Evolutionary conservation across 2,888 invertebrate genomes (phyloP), one percentile per base, ranked within the genome.

Genomic region (Phyllotreta striolata): DNA sequence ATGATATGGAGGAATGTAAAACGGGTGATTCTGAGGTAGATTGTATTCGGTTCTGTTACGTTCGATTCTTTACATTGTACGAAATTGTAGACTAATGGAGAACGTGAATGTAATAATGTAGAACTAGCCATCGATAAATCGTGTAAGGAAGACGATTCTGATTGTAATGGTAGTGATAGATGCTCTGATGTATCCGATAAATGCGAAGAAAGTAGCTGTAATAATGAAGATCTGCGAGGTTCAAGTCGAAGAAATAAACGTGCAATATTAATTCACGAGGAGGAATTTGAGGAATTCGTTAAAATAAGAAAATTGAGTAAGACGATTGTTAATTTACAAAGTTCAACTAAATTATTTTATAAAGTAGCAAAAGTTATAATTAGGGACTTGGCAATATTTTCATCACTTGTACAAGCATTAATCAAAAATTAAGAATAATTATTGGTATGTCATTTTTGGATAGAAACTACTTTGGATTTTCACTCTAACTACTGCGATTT

Each of bases 261-360:
- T 35, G 39, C 57, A 1, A 38, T 60, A 37, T 60, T 54, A 34
- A 14, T 43, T n/a, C 61, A 64, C 35, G 66, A 67, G 14, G 40
- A 44, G 6, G 62, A 71, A 59, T 24, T 72, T 24, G 46, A 68
- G 58, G 12, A 67, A 43, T 72, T 73, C 60, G 65, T 73, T 14
- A 66, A 65, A 57, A 65, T 69, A 60, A 63, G 70, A 41, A 59
- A 60, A 40, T 62, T 70, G 44, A 65, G 72, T 71, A 64, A 64
- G 65, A 10, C 12, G 10, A 13, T 8, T 34, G 10, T 10, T 4
- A 12, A 24, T 47, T 35, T 49, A 10, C n/a, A 10, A 37, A 14
- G 6, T 14, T 6, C 8, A 14, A 47, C 1, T 14, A 14, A 47
- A 14, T 47, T 24, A 41, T 3, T 41, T 6, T 41, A 41, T 41